These are phyloP conservation scores for Melinopterus prodromus DNA, from an alignment of 2,888 invertebrate species.

Conservation along the genomic window DNA sequence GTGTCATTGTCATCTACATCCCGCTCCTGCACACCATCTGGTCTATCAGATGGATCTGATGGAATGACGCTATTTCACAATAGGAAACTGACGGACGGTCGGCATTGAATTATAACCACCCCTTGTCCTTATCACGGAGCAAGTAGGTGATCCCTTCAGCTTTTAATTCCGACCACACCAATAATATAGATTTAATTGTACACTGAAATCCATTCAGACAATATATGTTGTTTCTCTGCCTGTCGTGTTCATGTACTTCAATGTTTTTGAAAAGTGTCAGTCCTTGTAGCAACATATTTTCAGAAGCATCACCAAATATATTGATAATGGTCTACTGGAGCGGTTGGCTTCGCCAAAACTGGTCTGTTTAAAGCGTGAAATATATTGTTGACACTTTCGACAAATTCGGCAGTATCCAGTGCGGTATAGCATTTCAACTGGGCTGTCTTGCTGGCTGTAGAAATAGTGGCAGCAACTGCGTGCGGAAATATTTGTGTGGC, in stretches of 20 bases:
- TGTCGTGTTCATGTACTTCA: conserved; percentile 25
- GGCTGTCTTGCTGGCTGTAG: conserved; percentile 34
- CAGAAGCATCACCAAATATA: conserved; percentile 22
- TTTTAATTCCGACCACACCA: conserved; percentile 32
- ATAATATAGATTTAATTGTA: conserved; percentile 30
- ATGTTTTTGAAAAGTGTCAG: conserved; percentile 25
- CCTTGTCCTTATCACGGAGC: conserved; percentile 35
- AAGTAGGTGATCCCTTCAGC: conserved; percentile 28
- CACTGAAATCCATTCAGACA: conserved; percentile 36
- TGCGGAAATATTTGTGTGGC: conserved; percentile 32
- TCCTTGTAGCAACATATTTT: conserved; percentile 22
- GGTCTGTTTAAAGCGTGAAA: conserved; percentile 40
- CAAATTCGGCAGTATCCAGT: conserved; percentile 37
- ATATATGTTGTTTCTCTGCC: conserved; percentile 36
- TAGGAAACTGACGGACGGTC: conserved; percentile 30
- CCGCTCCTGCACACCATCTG: too few species aligned
- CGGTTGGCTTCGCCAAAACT: conserved; percentile 34
- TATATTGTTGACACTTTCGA: conserved; percentile 38
- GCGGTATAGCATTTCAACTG: conserved; percentile 35
- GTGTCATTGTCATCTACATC: too few species aligned
- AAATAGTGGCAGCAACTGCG: conserved; percentile 38
- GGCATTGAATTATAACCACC: conserved; percentile 37
- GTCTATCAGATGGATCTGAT: too few species aligned
- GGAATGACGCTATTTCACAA: conserved; percentile 25
- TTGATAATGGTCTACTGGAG: conserved; percentile 35